Base-by-base conservation (phyloP, 2,113 vertebrate species). In the Macquaria australasica region DNA sequence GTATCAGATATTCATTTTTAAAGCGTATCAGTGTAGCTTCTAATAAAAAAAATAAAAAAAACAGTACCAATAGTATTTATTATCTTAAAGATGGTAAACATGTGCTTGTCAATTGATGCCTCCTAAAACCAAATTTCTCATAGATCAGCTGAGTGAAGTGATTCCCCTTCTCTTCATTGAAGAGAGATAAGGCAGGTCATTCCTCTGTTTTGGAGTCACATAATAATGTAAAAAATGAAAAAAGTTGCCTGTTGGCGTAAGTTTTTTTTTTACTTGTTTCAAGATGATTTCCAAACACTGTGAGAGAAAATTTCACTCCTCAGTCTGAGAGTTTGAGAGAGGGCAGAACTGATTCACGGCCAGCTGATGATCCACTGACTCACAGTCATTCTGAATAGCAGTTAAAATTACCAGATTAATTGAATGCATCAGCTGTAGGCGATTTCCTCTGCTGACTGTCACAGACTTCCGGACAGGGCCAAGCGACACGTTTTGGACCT, bases 361-460 rank as follows among this genome's bases (percentile, higher is more conserved):
- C 31, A 39, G 31, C 25, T 41, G 28, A 77, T 39, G 41, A 85
- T 74, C 50, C 55, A 53, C 50, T 74, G 50, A 55, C 48, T 77
- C 56, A 56, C 31, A 37, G 56, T 75, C 68, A 51, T 37, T 53
- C 37, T 7, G 20, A 79, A 64, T 56, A 0, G 18, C 16, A 64
- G 14, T 18, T n/a, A n/a, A 11, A 70, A 39, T 56, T 23, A 74
- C 12, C 55, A 58, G 50, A 82, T 45, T 62, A 73, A 73, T 68
- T 37, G n/a, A 5, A 23, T n/a, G 25, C n/a, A 79, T 74, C 63
- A 66, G 68, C 82, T 80, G 41, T 45, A 11, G 48, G 68, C 14
- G 2, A 41, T 48, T 68, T 74, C 10, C 53, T 56, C 53, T 60
- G 34, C 66, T 50, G 51, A 60, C 73, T 51, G 43, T 77, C 55